Evolutionary conservation across 2,113 vertebrate genomes (phyloP).

Genomic region (Leucopsar rothschildi): DNA sequence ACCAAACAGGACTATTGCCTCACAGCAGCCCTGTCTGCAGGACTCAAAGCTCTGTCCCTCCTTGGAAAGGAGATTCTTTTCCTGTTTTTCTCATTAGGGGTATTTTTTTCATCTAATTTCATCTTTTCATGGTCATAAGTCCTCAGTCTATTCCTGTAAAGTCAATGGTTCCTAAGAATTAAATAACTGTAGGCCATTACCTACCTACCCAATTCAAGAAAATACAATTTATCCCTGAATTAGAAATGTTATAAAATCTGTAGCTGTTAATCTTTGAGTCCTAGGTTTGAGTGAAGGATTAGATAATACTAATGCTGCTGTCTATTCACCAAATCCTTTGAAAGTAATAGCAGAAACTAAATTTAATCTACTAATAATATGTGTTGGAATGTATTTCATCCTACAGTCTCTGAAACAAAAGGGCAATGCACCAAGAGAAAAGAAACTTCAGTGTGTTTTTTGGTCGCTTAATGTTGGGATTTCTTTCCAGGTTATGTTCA

Average conservation of each 20-base stretch:
- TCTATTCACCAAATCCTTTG: constrained; percentile 39
- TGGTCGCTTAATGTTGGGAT: neutral
- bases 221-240: constrained; percentile 19
- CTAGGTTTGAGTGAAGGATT: constrained; percentile 8
- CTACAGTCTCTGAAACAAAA: neutral
- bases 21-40: neutral
- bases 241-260: constrained; percentile 34
- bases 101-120: constrained; percentile 22
- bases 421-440: neutral
- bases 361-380: constrained; percentile 19
- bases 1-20: neutral
- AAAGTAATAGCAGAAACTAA: constrained; percentile 29
- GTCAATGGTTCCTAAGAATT: constrained; percentile 10
- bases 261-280: constrained; percentile 42
- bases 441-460: neutral
- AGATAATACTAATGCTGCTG: neutral
- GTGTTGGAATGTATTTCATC: constrained; percentile 7
- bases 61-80: neutral
- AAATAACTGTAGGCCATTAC: constrained; percentile 11
- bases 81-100: neutral
- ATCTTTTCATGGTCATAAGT: constrained; percentile 18
- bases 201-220: constrained; percentile 1
- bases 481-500: neutral
- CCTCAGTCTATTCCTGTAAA: neutral
- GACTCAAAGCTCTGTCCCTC: neutral